Conservation (phyloP, 1,140 invertebrate species). For the Oscheius sp. region DNA sequence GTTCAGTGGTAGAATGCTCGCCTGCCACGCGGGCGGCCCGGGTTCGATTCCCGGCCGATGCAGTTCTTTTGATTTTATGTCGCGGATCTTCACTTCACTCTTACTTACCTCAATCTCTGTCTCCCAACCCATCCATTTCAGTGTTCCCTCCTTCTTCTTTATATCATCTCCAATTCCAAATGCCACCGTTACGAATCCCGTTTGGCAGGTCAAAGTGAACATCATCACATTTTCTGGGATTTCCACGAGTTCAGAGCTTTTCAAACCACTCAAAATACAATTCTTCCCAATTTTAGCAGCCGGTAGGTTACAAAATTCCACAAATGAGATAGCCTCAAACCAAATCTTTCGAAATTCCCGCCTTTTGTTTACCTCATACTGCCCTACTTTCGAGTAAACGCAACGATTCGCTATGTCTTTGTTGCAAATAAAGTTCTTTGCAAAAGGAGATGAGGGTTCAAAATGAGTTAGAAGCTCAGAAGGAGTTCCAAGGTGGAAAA, state of each 20-base stretch:
- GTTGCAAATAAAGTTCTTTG: not conserved
- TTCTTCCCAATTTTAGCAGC: not conserved
- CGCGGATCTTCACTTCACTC: not conserved
- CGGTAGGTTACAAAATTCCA: not conserved
- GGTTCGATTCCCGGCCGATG: slow-evolving; percentile 77
- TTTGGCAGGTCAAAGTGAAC: slow-evolving; percentile 8
- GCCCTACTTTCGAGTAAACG: not conserved
- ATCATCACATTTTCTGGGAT: not conserved
- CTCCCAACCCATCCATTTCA: slow-evolving; percentile 15
- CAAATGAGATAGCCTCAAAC: not conserved
- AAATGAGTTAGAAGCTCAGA: not conserved
- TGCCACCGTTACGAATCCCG: not conserved
- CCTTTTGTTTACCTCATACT: not conserved
- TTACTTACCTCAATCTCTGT: slow-evolving; percentile 2
- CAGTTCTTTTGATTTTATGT: not conserved
- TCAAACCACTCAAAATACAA: not conserved
- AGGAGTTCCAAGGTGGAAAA: slow-evolving; percentile 26
- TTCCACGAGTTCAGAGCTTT: not conserved
- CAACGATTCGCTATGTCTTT: not conserved
- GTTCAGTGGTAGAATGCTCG: slow-evolving; percentile 90
- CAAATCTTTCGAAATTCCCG: not conserved
- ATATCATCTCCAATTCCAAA: slow-evolving; percentile 14
- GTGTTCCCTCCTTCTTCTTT: slow-evolving; percentile 1
- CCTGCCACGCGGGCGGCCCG: slow-evolving; percentile 84
- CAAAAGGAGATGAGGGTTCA: not conserved